A percentile compares a stretch with the other conserved stretches of the same genome.
Conservation (phyloP, 2,888 invertebrate species). For the Caenorhabditis parvicauda region DNA sequence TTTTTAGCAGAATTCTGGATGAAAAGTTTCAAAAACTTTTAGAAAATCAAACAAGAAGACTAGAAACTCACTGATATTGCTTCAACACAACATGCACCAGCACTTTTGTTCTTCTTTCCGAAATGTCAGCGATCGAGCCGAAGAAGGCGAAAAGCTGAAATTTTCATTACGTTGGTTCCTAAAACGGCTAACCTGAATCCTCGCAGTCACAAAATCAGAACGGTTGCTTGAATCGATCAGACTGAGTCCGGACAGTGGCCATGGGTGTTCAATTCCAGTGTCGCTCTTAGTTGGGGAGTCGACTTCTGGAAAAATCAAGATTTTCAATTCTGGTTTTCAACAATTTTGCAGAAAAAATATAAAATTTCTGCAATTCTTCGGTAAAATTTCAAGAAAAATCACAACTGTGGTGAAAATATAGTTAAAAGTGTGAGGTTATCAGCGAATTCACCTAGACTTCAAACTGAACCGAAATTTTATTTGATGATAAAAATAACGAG, state of each 20-base stretch:
- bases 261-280: conserved; percentile 5
- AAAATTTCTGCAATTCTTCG: no score
- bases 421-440: no score
- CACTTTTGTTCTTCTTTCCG: conserved; percentile 79
- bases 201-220: conserved; percentile 28
- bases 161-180: no score
- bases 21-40: conserved; percentile 18
- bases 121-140: conserved; percentile 72
- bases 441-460: no score
- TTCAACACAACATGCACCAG: conserved; percentile 78
- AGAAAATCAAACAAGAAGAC: conserved; percentile 8
- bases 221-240: conserved; percentile 19
- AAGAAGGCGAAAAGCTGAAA: conserved; percentile 32
- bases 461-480: background rate
- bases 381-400: background rate
- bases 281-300: background rate
- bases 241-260: no score
- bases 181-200: no score
- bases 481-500: background rate
- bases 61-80: conserved; percentile 73
- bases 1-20: conserved; percentile 9
- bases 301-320: conserved; percentile 20
- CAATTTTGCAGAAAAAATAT: no score
- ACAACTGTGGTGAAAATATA: background rate
- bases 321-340: no score